Evolutionary conservation across 2,888 invertebrate genomes (phyloP).

Genomic region (Folsomia manolachei): DNA sequence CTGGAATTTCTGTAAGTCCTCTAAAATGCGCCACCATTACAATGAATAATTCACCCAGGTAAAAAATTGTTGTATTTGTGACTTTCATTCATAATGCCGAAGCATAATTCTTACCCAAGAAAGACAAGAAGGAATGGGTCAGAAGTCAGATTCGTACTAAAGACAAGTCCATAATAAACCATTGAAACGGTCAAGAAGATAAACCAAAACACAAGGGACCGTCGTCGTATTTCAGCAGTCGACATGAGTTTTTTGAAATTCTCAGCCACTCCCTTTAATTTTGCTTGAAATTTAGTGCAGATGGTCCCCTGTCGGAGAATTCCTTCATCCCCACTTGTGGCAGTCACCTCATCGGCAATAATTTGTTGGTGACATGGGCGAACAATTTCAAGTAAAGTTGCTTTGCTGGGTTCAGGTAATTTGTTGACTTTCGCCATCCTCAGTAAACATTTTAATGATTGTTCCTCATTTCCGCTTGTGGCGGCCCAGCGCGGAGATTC

Average conservation of each 20-base stretch:
- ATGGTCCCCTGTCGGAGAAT: neutral
- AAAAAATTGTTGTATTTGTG: too few species aligned
- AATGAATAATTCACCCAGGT: neutral
- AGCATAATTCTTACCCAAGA: constrained; percentile 45
- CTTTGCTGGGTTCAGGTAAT: constrained; percentile 29
- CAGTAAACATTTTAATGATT: constrained; percentile 37
- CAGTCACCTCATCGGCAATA: neutral
- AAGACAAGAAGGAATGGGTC: constrained; percentile 48
- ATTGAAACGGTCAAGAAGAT: constrained; percentile 41
- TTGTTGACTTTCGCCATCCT: constrained; percentile 42
- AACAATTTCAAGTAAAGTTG: constrained; percentile 38
- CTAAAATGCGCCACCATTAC: constrained; percentile 15
- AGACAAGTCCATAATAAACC: constrained; percentile 49
- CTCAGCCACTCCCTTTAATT: constrained; percentile 9
- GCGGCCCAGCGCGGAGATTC: constrained; percentile 48
- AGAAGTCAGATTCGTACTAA: constrained; percentile 41
- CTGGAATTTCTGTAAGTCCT: constrained; percentile 49
- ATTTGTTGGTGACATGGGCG: constrained; percentile 28
- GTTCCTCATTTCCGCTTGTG: constrained; percentile 37
- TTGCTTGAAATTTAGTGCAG: neutral
- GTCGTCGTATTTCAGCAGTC: constrained; percentile 42
- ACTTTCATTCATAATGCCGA: too few species aligned
- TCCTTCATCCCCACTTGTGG: neutral
- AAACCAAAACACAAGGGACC: constrained; percentile 47
- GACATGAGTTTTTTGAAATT: constrained; percentile 41